Base-by-base conservation (phyloP, 2,113 vertebrate genomes). In the Phylloscopus trochilus region DNA sequence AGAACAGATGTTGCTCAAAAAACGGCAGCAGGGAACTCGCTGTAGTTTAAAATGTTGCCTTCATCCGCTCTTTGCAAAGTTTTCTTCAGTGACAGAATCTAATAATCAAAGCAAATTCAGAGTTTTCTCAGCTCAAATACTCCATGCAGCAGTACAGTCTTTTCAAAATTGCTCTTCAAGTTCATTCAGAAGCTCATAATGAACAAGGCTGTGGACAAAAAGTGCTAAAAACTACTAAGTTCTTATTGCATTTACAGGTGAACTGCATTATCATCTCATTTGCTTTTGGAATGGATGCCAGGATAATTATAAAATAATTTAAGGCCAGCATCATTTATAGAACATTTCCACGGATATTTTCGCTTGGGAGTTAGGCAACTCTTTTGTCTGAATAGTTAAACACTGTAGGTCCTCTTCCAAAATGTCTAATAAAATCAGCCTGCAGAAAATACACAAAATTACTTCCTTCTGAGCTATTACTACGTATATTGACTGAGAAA, bases 71-170 rank as follows among this genome's bases (percentile, higher is more conserved):
- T 91, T 86, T 74, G 37, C 56, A 80, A 89, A 83, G 31, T 87
- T 83, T 85, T 70, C 79, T 59, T 91, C 35, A 28, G 47, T 37
- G 59, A 79, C 9, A 83, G 23, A 44, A 39, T 26, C 21, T 80
- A 89, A 93, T 80, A 89, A 93, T 89, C 70, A 92, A 92, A 85
- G 35, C 20, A 86, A 86, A 95, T 92, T 93, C 66, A 78, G 13
- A 62, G 37, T 76, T 51, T 46, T 81, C 62, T 55, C 58, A 91
- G 37, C n/a, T 67, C 27, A 66, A 75, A 89, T 43, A 76, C 11
- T 59, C 47, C 67, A 51, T 83, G 72, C 51, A 67, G 51, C 63
- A 81, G 68, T 15, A 41, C 4, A 55, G 20, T 52, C 43, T 83
- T 84, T 73, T n/a, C 52, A 67, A 73, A 87, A 79, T 21, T 80